Evolutionary conservation across 2,888 invertebrate species (phyloP), one percentile per base, ranked within the genome.

Genomic region (Troglohyphantes excavatus): DNA sequence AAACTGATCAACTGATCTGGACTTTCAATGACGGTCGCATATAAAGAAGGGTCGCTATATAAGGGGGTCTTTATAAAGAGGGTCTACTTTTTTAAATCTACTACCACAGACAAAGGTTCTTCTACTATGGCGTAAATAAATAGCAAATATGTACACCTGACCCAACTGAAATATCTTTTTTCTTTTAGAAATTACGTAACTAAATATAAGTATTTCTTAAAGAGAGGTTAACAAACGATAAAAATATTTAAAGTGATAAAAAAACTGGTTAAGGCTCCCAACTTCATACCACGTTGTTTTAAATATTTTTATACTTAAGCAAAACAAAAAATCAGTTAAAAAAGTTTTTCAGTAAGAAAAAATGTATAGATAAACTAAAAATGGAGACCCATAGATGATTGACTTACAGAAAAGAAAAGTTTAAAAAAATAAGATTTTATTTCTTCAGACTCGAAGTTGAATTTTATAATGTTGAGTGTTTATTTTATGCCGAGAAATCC

Each of bases 161-260:
- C n/a, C n/a, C n/a, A n/a, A n/a, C n/a, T n/a, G n/a, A n/a, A n/a
- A n/a, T n/a, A n/a, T n/a, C n/a, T n/a, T n/a, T n/a, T n/a, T n/a
- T n/a, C n/a, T n/a, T n/a, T n/a, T n/a, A n/a, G n/a, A n/a, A n/a
- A n/a, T n/a, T n/a, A n/a, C n/a, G n/a, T n/a, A n/a, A n/a, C n/a
- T n/a, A n/a, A n/a, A n/a, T 53, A 53, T 17, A 53, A 53, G 17
- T 53, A 6, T 53, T 17, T 53, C n/a, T n/a, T 3, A 46, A 5
- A 53, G 53, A 53, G n/a, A 53, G 53, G 53, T 53, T 53, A 53
- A 53, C 53, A 53, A 53, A 53, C 53, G 53, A 53, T 9, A n/a
- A 53, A 53, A 53, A n/a, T 53, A 1, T 53, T 53, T n/a, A 17
- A n/a, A 13, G 53, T 53, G n/a, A 17, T 7, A 53, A 2, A 39